Evolutionary conservation across 2,888 invertebrate genomes (phyloP), one percentile per base, ranked within the genome.

Genomic region (Autographa pulchrina): DNA sequence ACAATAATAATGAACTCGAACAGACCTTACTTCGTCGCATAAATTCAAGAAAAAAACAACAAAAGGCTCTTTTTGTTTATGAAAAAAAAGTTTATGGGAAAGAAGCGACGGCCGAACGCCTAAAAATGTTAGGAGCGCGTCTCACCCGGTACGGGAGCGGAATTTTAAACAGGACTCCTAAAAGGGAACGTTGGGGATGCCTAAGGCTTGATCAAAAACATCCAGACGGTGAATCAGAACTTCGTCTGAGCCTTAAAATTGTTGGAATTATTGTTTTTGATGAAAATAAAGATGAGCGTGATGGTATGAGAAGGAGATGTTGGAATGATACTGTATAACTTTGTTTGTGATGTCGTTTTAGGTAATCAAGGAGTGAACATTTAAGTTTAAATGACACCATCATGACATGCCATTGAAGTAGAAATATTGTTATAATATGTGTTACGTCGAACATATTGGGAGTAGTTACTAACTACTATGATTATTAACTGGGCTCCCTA

Each of bases 111-210:
- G 74, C 75, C 84, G 91, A 88, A 94, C 94, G 92, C 92, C 92
- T 90, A 93, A 94, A 92, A 91, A 95, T 95, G 93, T 93, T 88
- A 76, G 92, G 92, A 91, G 87, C 90, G 92, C 92, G 90, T 89
- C 89, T 89, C 85, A 80, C 79, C 69, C 77, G 68, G 87, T 89
- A 94, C 95, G 93, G 88, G 92, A 90, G 87, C 75, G 93, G 95
- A 95, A 95, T 95, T 92, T 94, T 90, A 95, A 95, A 90, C 86
- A 94, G 92, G 86, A 86, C 88, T 89, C 91, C 92, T 91, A 91
- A 89, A 89, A 92, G 88, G 94, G 92, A 86, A 86, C 86, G 88
- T 80, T 83, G 87, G 90, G 89, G 88, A 92, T 92, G 85, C 87
- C 85, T 89, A 60, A 78, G 86, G 82, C 78, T 81, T 84, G 87